Evolutionary conservation across 1,140 invertebrate species (phyloP).

Genomic region (Cardiocondyla obscurior): DNA sequence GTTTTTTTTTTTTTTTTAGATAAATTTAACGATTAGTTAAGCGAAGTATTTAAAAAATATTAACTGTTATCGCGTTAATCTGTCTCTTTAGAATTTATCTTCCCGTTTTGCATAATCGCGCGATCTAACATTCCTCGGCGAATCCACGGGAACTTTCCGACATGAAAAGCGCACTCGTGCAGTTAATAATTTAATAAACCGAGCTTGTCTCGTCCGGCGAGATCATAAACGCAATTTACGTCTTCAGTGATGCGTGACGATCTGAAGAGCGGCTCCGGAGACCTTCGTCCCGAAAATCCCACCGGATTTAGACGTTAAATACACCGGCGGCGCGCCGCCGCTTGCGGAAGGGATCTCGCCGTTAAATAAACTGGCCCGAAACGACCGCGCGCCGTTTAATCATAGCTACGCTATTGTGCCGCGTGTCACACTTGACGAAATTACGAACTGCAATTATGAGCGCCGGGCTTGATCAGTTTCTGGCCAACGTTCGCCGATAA

Average conservation of each 20-base stretch:
- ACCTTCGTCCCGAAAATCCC: conserved; percentile 32
- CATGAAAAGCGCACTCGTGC: not conserved
- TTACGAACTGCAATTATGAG: conserved; percentile 44
- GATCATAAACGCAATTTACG: conserved; percentile 51
- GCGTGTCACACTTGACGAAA: conserved; percentile 41
- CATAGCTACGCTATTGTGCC: conserved; percentile 41
- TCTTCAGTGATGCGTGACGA: conserved; percentile 50
- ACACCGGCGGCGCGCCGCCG: not conserved
- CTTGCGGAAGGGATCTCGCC: conserved; percentile 51
- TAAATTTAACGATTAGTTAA: not conserved
- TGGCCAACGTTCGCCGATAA: conserved; percentile 14
- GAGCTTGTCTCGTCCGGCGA: conserved; percentile 18
- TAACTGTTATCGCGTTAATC: not conserved
- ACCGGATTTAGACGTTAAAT: conserved; percentile 45
- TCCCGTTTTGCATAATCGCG: not conserved
- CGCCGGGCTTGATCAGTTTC: conserved; percentile 42
- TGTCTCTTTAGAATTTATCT: not conserved
- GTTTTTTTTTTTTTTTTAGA: not conserved
- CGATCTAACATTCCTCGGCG: not conserved
- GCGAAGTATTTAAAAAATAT: not conserved
- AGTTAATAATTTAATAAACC: conserved; percentile 35
- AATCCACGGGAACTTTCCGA: not conserved
- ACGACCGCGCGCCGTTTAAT: conserved; percentile 42
- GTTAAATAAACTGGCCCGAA: conserved; percentile 49
- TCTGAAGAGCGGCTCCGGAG: conserved; percentile 28